These are phyloP conservation scores for Tricholauxania praeusta DNA, from an alignment of 2,888 invertebrate species.

Conservation along the genomic window DNA sequence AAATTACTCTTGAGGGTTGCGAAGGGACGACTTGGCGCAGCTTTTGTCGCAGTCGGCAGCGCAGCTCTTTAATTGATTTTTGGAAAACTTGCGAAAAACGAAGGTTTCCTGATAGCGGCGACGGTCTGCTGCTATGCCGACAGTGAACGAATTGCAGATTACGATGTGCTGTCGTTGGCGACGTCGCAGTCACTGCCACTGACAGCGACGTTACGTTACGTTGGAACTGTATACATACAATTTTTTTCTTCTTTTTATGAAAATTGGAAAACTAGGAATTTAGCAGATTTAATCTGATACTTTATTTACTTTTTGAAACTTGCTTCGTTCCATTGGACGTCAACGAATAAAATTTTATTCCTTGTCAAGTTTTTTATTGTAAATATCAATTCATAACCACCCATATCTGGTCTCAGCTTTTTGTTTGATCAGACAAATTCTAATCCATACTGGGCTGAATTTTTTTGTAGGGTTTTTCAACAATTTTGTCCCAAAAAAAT, in stretches of 20 bases:
- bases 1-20: neutral
- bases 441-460: no score
- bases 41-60: neutral
- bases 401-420: no score
- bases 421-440: no score
- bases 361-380: no score
- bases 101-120: conserved; percentile 9
- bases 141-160: neutral
- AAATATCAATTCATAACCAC: no score
- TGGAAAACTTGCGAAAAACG: conserved; percentile 1
- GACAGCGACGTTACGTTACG: conserved; percentile 5
- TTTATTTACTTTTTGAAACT: no score
- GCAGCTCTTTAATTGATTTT: conserved; percentile 32
- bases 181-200: neutral
- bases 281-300: no score
- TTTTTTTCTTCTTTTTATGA: neutral
- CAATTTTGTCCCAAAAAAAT: no score
- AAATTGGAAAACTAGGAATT: neutral
- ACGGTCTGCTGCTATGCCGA: neutral
- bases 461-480: no score
- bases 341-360: no score
- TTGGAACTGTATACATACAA: conserved; percentile 15
- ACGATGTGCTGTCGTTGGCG: neutral
- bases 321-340: no score
- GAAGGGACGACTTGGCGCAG: neutral